These are phyloP conservation scores for Lucilia sericata DNA, from an alignment of 1,140 invertebrate genomes.

Conservation along the genomic window DNA sequence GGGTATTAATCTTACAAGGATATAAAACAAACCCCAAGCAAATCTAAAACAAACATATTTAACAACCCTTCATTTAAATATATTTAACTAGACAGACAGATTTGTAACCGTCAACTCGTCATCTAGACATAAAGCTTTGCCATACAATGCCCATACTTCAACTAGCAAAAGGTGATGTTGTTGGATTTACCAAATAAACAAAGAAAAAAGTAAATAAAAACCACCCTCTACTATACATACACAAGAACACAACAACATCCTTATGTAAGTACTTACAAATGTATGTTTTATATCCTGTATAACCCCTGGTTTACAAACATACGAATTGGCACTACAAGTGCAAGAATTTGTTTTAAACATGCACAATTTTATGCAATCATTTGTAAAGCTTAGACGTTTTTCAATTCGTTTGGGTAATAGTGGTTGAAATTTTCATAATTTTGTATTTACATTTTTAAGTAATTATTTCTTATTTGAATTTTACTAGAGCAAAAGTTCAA, in stretches of 20 bases:
- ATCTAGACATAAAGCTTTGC: not conserved
- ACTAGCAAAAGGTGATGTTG: constrained; percentile 33
- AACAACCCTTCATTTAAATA: constrained; percentile 9
- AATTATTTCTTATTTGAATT: not conserved
- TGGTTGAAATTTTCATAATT: not conserved
- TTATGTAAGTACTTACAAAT: too few relatives aligned
- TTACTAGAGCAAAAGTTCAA: constrained; percentile 39
- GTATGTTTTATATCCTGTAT: not conserved
- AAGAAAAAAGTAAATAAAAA: not conserved
- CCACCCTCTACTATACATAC: not conserved
- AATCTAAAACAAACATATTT: too few relatives aligned
- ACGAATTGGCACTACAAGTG: constrained; percentile 21
- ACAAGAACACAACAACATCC: too few relatives aligned
- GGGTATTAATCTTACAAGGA: too few relatives aligned
- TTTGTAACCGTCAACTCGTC: not conserved
- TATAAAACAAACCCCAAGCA: too few relatives aligned
- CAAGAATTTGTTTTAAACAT: not conserved
- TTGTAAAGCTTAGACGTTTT: not conserved
- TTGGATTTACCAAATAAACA: constrained; percentile 2
- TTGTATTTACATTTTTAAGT: not conserved
- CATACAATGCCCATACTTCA: not conserved
- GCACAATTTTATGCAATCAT: not conserved
- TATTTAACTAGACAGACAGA: too few relatives aligned
- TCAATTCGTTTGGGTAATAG: not conserved
- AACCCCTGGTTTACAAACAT: not conserved